Percentiles rank a stretch among this genome's conserved stretches.
phyloP scores from a whole-genome alignment of 2,113 vertebrate genomes.

The Apodemus sylvaticus region DNA sequence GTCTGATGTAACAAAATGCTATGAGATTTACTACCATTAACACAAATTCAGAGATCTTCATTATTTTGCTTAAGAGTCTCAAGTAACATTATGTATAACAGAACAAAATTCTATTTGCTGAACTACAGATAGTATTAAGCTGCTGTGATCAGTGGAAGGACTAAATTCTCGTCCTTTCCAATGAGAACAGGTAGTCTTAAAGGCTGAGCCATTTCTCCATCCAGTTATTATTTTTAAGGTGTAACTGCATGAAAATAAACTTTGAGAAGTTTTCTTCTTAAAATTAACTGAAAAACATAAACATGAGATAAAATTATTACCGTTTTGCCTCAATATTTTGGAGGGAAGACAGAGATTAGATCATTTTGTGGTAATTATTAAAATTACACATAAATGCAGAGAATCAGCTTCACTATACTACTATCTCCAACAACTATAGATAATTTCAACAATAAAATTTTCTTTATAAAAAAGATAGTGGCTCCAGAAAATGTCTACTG shows the following conservation, averaged over 20 bases:
- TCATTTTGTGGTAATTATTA: not conserved
- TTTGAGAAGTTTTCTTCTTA: not conserved
- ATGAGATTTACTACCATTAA: not conserved
- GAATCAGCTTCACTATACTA: not conserved
- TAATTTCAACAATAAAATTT: slow-evolving; percentile 10
- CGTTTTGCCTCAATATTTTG: not conserved
- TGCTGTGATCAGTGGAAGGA: not conserved
- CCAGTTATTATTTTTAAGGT: not conserved
- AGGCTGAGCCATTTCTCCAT: not conserved
- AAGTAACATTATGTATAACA: not conserved
- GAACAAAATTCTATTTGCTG: not conserved
- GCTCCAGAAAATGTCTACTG: not conserved
- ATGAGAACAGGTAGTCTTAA: not conserved
- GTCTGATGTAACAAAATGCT: slow-evolving; percentile 11
- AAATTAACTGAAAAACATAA: not conserved
- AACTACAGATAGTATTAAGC: not conserved
- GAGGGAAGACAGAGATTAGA: not conserved
- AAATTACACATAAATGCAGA: not conserved
- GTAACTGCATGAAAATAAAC: not conserved
- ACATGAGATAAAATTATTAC: not conserved
- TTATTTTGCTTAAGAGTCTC: slow-evolving; percentile 29
- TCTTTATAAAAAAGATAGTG: not conserved
- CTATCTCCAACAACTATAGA: not conserved
- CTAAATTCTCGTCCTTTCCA: too few species aligned
- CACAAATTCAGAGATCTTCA: slow-evolving; percentile 30